Percentiles rank a stretch among this genome's conserved stretches.
These are phyloP conservation scores for Heterohyrax brucei DNA, from an alignment of 2,797 vertebrate species.

Conservation along the genomic window DNA sequence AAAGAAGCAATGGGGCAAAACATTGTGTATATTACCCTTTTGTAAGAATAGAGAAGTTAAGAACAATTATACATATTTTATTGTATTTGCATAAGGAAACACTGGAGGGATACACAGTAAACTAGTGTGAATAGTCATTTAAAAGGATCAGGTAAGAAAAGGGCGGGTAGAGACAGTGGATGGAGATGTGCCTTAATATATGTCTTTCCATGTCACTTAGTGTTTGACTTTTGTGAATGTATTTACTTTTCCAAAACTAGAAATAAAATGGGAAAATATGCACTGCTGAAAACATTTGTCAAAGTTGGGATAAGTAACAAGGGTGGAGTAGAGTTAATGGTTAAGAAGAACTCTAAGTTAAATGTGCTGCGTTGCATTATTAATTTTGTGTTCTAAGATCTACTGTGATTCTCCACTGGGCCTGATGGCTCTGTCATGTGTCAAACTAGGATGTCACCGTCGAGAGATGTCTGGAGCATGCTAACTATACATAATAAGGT, in stretches of 20 bases:
- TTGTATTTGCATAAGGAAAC: constrained; percentile 58
- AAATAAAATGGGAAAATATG: constrained; percentile 7
- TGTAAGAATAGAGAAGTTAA: constrained; percentile 1
- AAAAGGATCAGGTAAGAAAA: neutral
- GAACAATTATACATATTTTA: constrained; percentile 18
- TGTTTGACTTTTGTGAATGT: constrained; percentile 36
- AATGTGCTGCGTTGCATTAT: constrained; percentile 38
- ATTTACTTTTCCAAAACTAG: constrained; percentile 50
- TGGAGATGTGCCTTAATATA: constrained; percentile 27
- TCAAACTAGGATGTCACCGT: constrained; percentile 61
- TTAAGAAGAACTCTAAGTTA: constrained; percentile 62
- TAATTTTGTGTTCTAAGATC: constrained; percentile 42
- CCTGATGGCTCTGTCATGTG: constrained; percentile 21
- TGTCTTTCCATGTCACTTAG: constrained; percentile 34
- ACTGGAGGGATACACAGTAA: neutral
- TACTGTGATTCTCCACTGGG: constrained; percentile 44
- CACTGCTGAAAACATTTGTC: constrained; percentile 21
- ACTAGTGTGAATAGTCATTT: neutral
- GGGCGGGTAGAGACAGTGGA: neutral
- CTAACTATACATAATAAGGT: constrained; percentile 52
- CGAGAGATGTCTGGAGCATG: constrained; percentile 43
- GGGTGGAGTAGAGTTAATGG: neutral
- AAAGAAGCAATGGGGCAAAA: neutral
- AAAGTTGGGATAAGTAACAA: constrained; percentile 12
- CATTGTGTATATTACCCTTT: neutral